Evolutionary conservation across 2,113 vertebrate species (phyloP).

Genomic region (Mixornis gularis): DNA sequence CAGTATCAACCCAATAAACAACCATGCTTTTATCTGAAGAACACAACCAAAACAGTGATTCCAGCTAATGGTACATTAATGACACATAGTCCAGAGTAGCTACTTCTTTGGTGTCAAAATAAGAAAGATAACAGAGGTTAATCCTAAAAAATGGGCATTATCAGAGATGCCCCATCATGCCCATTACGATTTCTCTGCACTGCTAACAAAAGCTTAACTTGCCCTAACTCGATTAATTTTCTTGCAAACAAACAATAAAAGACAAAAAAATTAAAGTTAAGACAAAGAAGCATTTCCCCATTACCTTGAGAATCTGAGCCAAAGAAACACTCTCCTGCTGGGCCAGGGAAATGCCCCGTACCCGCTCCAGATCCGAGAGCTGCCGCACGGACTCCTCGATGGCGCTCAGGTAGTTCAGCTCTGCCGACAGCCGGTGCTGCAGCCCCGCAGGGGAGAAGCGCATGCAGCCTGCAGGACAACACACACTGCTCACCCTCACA

Average conservation of each 20-base stretch:
- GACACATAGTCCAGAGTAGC: not conserved
- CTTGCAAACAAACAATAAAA: not conserved
- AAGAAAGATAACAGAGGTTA: not conserved
- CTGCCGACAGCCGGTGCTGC: conserved; percentile 86
- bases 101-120: not conserved
- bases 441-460: conserved; percentile 85
- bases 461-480: conserved; percentile 69
- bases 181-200: fast-evolving
- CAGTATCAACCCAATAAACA: not conserved
- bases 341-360: conserved; percentile 85
- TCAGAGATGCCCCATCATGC: not conserved
- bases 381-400: conserved; percentile 90
- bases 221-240: not conserved
- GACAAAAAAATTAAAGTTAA: not conserved
- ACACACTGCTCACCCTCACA: not conserved
- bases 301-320: conserved; percentile 92
- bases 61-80: not conserved
- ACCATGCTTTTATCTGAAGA: not conserved
- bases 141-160: not conserved
- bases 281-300: not conserved
- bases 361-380: conserved; percentile 83
- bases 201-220: not conserved
- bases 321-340: conserved; percentile 91
- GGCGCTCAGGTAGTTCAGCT: conserved; percentile 85
- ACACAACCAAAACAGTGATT: not conserved